Evolutionary conservation across 2,113 vertebrate genomes (phyloP).

Genomic region (Nibea albiflora): DNA sequence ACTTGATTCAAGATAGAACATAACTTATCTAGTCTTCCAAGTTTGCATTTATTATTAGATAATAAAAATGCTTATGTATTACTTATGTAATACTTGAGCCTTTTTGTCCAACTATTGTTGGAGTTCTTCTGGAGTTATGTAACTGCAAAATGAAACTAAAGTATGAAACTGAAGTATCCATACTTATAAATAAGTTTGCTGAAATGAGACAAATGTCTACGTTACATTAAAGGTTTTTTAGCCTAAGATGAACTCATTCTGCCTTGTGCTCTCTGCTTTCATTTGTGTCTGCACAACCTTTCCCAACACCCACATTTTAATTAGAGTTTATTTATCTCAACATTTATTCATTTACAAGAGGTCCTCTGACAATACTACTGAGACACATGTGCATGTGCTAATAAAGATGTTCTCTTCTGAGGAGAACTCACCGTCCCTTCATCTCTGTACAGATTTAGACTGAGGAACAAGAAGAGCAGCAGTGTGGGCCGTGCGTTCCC

Average conservation of each 20-base stretch:
- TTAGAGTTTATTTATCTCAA: constrained; percentile 5
- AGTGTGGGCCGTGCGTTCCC: constrained; percentile 89
- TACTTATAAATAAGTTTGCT: not conserved
- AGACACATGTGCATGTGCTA: not conserved
- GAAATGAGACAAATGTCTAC: not conserved
- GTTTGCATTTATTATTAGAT: not conserved
- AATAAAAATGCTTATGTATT: too few relatives aligned
- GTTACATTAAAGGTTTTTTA: not conserved
- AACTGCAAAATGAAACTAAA: not conserved
- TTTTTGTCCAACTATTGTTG: not conserved
- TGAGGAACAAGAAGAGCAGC: constrained; percentile 96
- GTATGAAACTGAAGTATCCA: not conserved
- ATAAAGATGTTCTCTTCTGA: not conserved
- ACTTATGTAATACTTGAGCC: not conserved
- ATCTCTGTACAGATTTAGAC: constrained; percentile 85
- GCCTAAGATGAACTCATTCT: not conserved
- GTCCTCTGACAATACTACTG: not conserved
- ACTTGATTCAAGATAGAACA: not conserved
- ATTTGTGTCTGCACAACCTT: not conserved
- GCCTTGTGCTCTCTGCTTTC: not conserved
- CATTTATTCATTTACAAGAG: not conserved
- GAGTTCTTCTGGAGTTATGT: not conserved
- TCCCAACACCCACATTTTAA: not conserved
- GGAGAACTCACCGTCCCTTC: not conserved
- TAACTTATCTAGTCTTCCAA: not conserved